Percentiles rank a stretch among this genome's conserved stretches.
These are phyloP conservation scores for Euglossa dilemma DNA, from an alignment of 1,140 invertebrate species.

Conservation along the genomic window DNA sequence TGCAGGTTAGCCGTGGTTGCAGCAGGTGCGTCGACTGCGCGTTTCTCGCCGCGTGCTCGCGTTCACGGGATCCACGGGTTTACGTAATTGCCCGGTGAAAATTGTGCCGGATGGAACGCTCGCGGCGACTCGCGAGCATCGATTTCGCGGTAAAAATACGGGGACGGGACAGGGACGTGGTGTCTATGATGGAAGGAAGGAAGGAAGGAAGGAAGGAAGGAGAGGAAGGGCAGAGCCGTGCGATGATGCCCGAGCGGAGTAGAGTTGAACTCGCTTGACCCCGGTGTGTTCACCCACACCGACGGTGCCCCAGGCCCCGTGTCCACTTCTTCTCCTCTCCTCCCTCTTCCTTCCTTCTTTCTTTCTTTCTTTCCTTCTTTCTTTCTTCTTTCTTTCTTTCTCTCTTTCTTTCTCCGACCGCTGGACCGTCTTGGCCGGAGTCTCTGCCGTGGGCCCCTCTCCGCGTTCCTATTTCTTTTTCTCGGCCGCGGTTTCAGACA, in stretches of 20 bases:
- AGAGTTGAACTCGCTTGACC: conserved; percentile 76
- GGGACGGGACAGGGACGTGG: conserved; percentile 27
- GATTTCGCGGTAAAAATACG: conserved; percentile 52
- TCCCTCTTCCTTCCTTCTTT: conserved; percentile 33
- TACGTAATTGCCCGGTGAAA: conserved; percentile 33
- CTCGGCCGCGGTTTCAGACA: conserved; percentile 54
- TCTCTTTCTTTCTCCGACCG: neutral
- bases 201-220: conserved; percentile 48
- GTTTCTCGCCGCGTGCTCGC: conserved; percentile 16
- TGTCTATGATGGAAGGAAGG: conserved; percentile 41
- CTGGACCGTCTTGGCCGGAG: neutral
- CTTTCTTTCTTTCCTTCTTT: conserved; percentile 17
- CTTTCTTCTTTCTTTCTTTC: conserved; percentile 7
- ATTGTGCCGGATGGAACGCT: conserved; percentile 20
- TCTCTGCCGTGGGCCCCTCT: neutral
- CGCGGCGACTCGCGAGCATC: conserved; percentile 13
- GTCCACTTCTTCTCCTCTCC: conserved; percentile 61
- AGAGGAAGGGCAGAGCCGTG: conserved; percentile 7
- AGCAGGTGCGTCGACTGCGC: conserved; percentile 60
- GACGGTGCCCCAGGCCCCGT: conserved; percentile 60
- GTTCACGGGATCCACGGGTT: conserved; percentile 21
- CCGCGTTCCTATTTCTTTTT: conserved; percentile 45
- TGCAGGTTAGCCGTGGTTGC: conserved; percentile 60
- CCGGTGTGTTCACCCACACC: conserved; percentile 75
- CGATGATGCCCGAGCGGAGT: conserved; percentile 55